A percentile compares a stretch with the other conserved stretches of the same genome.
Conservation (phyloP, 2,888 invertebrate species). For the Meganola albula region DNA sequence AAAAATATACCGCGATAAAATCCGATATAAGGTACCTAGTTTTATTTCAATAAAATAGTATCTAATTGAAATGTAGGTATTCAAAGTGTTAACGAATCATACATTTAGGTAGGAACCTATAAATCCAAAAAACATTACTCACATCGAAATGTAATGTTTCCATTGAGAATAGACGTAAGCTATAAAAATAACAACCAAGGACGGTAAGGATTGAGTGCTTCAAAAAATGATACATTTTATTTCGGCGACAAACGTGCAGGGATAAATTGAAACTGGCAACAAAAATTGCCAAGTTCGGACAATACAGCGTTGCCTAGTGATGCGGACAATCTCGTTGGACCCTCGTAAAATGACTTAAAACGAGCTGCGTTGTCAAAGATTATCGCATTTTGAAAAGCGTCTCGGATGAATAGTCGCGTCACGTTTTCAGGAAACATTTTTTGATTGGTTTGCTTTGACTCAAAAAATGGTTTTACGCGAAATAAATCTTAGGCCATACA, state of each 20-base stretch:
- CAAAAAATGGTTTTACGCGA: too few relatives aligned
- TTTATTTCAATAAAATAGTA: too few relatives aligned
- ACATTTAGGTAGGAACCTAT: too few relatives aligned
- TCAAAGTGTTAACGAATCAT: too few relatives aligned
- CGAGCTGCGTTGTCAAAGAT: conserved; percentile 36
- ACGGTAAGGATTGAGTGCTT: conserved; percentile 38
- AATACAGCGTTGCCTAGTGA: conserved; percentile 40
- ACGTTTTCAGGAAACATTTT: conserved; percentile 35
- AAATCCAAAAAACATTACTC: conserved; percentile 16
- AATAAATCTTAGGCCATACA: too few relatives aligned
- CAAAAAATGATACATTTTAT: conserved; percentile 53
- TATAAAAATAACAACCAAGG: conserved; percentile 47
- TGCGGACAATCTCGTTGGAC: conserved; percentile 56
- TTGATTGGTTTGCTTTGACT: too few relatives aligned
- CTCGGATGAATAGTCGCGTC: conserved; percentile 39
- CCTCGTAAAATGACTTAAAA: conserved; percentile 58
- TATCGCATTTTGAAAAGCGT: conserved; percentile 54
- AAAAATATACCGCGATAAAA: too few relatives aligned
- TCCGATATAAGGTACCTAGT: too few relatives aligned
- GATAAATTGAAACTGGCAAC: conserved; percentile 61
- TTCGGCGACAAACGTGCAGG: conserved; percentile 42
- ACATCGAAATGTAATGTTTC: conserved; percentile 25
- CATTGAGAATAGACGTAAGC: conserved; percentile 29
- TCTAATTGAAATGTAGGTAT: too few relatives aligned
- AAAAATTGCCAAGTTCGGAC: conserved; percentile 50